Evolutionary conservation across 2,113 vertebrate species (phyloP), one percentile per base, ranked within the genome.

Genomic region (Cyprinus carpio): DNA sequence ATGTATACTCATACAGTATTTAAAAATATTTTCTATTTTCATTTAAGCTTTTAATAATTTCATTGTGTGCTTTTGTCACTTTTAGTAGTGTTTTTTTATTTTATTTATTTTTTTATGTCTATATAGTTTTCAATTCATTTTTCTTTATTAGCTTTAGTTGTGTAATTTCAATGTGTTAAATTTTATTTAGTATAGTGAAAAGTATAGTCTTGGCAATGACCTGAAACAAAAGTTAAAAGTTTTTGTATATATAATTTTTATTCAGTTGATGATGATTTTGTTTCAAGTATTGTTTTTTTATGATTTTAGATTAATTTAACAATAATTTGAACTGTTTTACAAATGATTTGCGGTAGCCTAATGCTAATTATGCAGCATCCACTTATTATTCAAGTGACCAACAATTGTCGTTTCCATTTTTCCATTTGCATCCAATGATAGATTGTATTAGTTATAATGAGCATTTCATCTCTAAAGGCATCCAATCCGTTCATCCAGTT

Each of bases 341-440:
- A 65, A 31, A 81, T 49, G 4, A 12, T 23, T 31, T 29, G 25
- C 34, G 43, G 2, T n/a, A 69, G 1, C 67, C 25, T 31, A 54
- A 51, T 81, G 79, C 4, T 81, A 81, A 81, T 51, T 49, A 67
- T 31, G 49, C 79, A 65, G 27, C 9, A 12, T 67, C 25, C 60
- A 15, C 60, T 81, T 81, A 81, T 81, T 81, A 81, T 81, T 81
- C 78, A 65, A 46, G 58, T 81, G 79, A 31, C 18, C 80, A 81
- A 51, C 62, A 81, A 51, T 69, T 81, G 10, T 69, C 27, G 34
- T 81, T 81, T 31, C n/a, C 10, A 46, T 67, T 51, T 34, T 27
- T 49, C 43, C 80, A 51, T 81, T 81, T 31, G 43, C 16, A 1
- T 69, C 62, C 58, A 81, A 65, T 16, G 34, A 46, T 16, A 29